Evolutionary conservation across 92 coral and sea anemone species (phyloP).

Genomic region (Montipora capitata): DNA sequence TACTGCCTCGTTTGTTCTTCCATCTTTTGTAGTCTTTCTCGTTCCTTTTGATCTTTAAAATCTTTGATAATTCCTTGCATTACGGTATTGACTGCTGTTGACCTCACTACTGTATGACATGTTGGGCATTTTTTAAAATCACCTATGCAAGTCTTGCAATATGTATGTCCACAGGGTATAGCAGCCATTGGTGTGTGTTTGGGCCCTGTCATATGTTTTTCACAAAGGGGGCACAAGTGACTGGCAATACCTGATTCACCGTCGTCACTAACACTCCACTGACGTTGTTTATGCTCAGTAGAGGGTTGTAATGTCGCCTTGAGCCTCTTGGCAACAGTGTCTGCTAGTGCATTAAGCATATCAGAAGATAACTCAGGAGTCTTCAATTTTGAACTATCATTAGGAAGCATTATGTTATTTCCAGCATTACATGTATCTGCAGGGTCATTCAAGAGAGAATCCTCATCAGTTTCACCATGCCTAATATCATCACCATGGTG

Average conservation of each 20-base stretch:
- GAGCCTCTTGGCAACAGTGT: constrained; percentile 87
- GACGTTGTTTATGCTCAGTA: constrained; percentile 39
- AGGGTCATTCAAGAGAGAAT: background rate
- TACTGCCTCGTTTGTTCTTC: constrained; percentile 98
- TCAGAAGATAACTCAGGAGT: constrained; percentile 68
- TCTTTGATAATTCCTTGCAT: constrained; percentile 91
- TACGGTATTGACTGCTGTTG: constrained; percentile 98
- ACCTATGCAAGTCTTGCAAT: constrained; percentile 87
- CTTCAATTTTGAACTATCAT: constrained; percentile 21
- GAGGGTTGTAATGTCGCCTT: constrained; percentile 56
- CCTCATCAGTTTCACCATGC: background rate
- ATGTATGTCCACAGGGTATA: constrained; percentile 98
- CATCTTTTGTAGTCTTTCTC: constrained; percentile 91
- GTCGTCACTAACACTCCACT: constrained; percentile 1
- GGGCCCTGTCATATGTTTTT: constrained; percentile 88
- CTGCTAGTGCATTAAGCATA: constrained; percentile 90
- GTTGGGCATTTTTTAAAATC: constrained; percentile 93
- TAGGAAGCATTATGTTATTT: background rate
- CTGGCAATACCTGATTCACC: constrained; percentile 87
- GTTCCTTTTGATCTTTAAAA: constrained; percentile 87
- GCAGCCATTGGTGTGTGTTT: constrained; percentile 94
- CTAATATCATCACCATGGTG: constrained; percentile 27
- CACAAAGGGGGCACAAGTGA: constrained; percentile 90
- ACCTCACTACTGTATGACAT: constrained; percentile 84
- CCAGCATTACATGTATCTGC: background rate